Evolutionary conservation across 2,113 vertebrate species (phyloP).

Genomic region (Chelonoidis abingdonii): DNA sequence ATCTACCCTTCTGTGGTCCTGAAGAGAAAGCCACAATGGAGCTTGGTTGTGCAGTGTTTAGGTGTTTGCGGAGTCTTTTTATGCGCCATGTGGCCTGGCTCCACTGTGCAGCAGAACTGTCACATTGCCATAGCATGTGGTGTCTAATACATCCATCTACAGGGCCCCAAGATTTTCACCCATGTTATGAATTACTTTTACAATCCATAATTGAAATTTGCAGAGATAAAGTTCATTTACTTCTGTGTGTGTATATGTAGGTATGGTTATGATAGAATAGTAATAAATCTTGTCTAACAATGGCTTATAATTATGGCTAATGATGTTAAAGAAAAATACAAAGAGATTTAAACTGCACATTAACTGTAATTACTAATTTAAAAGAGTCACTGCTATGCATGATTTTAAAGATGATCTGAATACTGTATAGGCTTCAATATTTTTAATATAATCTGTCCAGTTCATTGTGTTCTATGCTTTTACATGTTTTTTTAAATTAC

Average conservation of each 20-base stretch:
- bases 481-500: background rate
- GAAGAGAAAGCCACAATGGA: background rate
- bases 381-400: background rate
- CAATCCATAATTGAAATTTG: background rate
- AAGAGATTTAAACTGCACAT: background rate
- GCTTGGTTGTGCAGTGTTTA: background rate
- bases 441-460: background rate
- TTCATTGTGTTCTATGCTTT: background rate
- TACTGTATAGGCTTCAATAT: background rate
- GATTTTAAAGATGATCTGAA: background rate
- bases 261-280: background rate
- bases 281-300: background rate
- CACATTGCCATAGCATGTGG: background rate
- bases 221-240: background rate
- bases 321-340: background rate
- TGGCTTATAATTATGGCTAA: background rate
- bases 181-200: background rate
- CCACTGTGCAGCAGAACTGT: background rate
- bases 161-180: background rate
- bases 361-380: background rate
- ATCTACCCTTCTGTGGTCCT: background rate
- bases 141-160: background rate
- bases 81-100: background rate
- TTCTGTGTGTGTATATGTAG: background rate
- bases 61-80: background rate